Evolutionary conservation across 2,888 invertebrate genomes (phyloP).

Genomic region (Dolichopus griseipennis): DNA sequence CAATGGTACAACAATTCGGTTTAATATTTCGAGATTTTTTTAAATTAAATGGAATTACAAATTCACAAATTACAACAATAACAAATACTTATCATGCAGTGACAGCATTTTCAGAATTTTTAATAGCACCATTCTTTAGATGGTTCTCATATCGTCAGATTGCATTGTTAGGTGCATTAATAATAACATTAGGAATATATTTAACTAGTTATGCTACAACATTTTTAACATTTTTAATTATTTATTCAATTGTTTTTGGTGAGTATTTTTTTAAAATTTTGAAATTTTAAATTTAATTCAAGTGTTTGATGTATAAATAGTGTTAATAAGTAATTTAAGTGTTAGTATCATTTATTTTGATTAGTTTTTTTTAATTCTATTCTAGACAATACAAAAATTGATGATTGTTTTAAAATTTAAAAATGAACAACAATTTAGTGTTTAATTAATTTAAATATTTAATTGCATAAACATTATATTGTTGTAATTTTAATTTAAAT

Average conservation of each 20-base stretch:
- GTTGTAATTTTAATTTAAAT: no score
- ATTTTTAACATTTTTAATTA: constrained; percentile 55
- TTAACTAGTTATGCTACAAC: constrained; percentile 55
- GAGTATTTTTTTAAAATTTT: constrained; percentile 28
- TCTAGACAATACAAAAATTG: no score
- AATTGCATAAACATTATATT: no score
- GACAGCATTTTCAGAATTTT: constrained; percentile 35
- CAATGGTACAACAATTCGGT: constrained; percentile 63
- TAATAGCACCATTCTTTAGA: constrained; percentile 63
- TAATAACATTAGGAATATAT: constrained; percentile 52
- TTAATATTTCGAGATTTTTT: constrained; percentile 47
- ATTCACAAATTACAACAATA: background rate
- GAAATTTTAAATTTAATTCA: no score
- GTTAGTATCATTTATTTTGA: no score
- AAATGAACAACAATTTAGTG: no score
- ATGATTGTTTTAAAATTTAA: no score
- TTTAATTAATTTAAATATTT: no score
- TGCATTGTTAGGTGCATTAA: constrained; percentile 52
- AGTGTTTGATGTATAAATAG: no score
- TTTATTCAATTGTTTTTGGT: constrained; percentile 63
- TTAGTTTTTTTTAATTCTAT: no score
- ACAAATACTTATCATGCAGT: background rate
- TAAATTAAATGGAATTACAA: background rate
- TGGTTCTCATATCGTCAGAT: constrained; percentile 61
- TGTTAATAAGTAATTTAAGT: no score